Base-by-base conservation (phyloP, 2,113 vertebrate species). In the Myanophis thanlyinensis region DNA sequence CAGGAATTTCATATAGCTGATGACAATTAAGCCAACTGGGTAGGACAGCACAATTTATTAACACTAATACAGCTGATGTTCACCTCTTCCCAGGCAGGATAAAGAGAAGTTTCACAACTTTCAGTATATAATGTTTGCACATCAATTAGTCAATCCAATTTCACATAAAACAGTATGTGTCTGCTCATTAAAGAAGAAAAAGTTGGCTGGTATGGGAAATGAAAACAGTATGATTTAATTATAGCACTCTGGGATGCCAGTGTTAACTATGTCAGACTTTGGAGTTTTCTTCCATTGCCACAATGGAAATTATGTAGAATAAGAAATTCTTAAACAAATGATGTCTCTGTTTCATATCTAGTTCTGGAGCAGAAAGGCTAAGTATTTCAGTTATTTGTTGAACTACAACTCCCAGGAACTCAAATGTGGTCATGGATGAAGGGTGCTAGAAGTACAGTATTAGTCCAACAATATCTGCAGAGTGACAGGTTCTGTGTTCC, bases 151-250 rank as follows among this genome's bases (percentile, higher is more conserved):
- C 96, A 96, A 95, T 97, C 95, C 95, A 89, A 88, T 56, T 84
- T 94, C 91, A 91, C 93, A 92, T 94, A 93, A 96, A 95, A 91
- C 94, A 94, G 93, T 94, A 54, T 95, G 94, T 96, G 94, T 93
- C 93, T 80, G 49, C 94, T 97, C 95, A 96, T 96, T 96, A 97
- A 91, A 93, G 46, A 88, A 96, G 92, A 95, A 96, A 94, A 96
- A 93, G 92, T 93, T 96, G 95, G 95, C 96, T 96, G 94, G 94
- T 94, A 95, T 53, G 93, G 94, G 95, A 96, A 94, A 96, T 92
- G 94, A 96, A 94, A 87, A 91, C 88, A 90, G 93, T 94, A 51
- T 95, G 94, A 95, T 95, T 96, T 97, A 96, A 96, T 96, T 96
- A 95, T 85, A 95, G 93, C 91, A 92, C 90, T 96, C 96, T 95